phyloP scores from a whole-genome alignment of 2,797 vertebrate species.

The Phataginus tricuspis region DNA sequence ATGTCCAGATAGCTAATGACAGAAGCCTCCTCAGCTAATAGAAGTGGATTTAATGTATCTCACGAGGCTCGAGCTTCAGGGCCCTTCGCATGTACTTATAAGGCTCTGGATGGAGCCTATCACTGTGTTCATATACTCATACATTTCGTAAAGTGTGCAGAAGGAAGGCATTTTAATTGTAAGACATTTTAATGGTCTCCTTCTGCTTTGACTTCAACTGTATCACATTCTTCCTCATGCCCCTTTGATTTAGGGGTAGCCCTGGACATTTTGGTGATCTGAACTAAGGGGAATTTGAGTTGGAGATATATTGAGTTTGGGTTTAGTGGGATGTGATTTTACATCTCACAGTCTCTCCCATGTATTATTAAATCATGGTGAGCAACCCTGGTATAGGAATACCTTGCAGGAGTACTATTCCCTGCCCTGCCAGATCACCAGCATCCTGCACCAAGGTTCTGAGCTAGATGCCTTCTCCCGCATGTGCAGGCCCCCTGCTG shows the following conservation, averaged over 20 bases:
- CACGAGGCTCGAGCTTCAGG: neutral
- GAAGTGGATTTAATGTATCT: neutral
- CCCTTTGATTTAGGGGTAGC: neutral
- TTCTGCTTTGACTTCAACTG: neutral
- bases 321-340: neutral
- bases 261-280: neutral
- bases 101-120: neutral
- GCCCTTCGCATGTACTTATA: neutral
- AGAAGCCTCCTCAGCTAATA: no score
- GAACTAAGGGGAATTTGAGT: neutral
- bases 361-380: neutral
- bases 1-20: neutral
- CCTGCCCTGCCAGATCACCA: neutral
- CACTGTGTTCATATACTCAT: neutral
- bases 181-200: neutral
- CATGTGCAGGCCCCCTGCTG: rapidly evolving
- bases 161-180: neutral
- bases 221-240: neutral
- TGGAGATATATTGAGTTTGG: neutral
- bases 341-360: neutral
- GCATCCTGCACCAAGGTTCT: neutral
- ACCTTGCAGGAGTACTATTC: neutral
- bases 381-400: neutral
- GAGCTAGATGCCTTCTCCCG: neutral
- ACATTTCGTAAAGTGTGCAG: neutral